phyloP scores from a whole-genome alignment of 2,888 invertebrate species.

The Galerucella pusilla region DNA sequence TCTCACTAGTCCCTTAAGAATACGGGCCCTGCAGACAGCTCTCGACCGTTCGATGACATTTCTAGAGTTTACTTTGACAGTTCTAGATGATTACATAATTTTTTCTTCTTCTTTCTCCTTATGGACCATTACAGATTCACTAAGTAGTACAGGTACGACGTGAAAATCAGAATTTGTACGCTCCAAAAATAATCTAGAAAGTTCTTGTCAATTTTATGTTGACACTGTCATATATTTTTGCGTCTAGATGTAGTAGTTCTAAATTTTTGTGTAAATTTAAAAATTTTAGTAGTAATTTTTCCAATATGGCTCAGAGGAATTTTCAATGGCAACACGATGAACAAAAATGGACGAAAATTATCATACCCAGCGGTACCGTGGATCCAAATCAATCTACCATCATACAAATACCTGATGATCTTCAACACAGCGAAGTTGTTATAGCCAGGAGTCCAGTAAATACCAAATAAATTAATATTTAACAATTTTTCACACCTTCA shows the following conservation, averaged over 20 bases:
- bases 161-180: background rate
- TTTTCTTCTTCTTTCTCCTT: too few species aligned
- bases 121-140: too few species aligned
- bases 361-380: constrained; percentile 58
- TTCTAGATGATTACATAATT: too few species aligned
- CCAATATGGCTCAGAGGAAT: constrained; percentile 3
- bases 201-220: constrained; percentile 4
- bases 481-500: too few species aligned
- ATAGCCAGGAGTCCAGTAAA: constrained; percentile 44
- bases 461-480: background rate
- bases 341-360: constrained; percentile 46
- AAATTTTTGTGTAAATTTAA: constrained; percentile 12
- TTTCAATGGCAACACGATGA: constrained; percentile 3
- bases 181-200: background rate
- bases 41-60: too few species aligned
- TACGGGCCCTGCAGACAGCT: too few species aligned
- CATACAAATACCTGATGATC: constrained; percentile 56
- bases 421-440: constrained; percentile 54
- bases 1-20: too few species aligned
- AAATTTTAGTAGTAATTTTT: background rate
- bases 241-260: background rate
- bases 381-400: constrained; percentile 58
- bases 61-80: too few species aligned
- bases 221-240: constrained; percentile 14
- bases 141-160: background rate